Percentiles rank a stretch among this genome's conserved stretches.
Evolutionary conservation across 2,113 vertebrate genomes (phyloP).

Genomic region (Synchiropus splendidus): DNA sequence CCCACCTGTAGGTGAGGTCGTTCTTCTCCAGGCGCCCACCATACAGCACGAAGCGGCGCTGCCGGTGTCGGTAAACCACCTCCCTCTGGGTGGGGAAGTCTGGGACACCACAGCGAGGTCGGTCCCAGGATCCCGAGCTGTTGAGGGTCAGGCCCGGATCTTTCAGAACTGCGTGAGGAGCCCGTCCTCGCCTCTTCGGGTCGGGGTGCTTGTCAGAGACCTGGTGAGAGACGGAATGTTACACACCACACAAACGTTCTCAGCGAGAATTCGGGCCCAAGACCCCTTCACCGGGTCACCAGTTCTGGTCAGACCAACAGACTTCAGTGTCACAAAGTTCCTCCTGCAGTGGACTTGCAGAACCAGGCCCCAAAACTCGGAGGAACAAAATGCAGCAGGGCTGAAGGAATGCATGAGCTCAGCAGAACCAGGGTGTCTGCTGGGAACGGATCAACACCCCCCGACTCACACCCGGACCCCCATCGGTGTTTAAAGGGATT

Average conservation of each 20-base stretch:
- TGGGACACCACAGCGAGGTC: conserved; percentile 78
- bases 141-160: conserved; percentile 13
- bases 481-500: too few species aligned
- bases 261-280: too few species aligned
- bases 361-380: neutral
- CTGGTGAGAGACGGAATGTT: conserved; percentile 17
- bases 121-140: conserved; percentile 42
- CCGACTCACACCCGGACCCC: neutral
- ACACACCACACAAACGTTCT: too few species aligned
- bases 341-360: too few species aligned
- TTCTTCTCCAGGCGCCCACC: conserved; percentile 81
- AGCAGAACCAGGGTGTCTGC: conserved; percentile 39
- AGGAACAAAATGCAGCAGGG: conserved; percentile 55
- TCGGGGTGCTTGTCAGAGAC: conserved; percentile 36
- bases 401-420: conserved; percentile 47
- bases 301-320: too few species aligned
- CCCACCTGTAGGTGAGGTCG: conserved; percentile 83
- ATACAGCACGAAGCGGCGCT: conserved; percentile 78
- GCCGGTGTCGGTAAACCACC: conserved; percentile 52
- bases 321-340: too few species aligned
- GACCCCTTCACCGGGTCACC: too few species aligned
- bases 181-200: conserved; percentile 45
- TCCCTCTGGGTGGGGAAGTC: conserved; percentile 54
- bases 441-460: conserved; percentile 23
- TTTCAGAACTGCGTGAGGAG: conserved; percentile 37